These are phyloP conservation scores for Gobius niger DNA, from an alignment of 2,113 vertebrate species.

Conservation along the genomic window DNA sequence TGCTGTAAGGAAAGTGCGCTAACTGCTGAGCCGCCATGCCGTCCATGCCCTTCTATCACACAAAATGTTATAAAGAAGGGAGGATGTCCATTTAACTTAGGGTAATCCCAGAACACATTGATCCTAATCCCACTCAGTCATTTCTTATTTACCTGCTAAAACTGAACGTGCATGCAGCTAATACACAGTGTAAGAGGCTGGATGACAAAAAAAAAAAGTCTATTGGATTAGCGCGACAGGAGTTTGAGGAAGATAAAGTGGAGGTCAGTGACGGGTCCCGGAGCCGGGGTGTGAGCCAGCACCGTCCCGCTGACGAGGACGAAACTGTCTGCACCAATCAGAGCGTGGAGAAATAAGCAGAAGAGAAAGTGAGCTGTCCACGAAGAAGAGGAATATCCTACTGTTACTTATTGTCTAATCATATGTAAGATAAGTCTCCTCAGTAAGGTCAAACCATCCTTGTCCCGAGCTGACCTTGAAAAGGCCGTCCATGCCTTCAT, in stretches of 20 bases:
- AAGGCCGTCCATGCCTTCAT: too few relatives aligned
- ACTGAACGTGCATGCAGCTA: neutral
- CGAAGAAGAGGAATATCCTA: neutral
- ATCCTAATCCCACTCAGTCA: neutral
- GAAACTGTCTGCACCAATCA: slow-evolving; percentile 5
- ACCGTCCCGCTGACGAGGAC: neutral
- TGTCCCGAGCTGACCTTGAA: too few relatives aligned
- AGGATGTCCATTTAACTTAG: neutral
- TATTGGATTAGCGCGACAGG: slow-evolving; percentile 6
- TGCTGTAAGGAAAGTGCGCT: too few relatives aligned
- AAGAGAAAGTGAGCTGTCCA: neutral
- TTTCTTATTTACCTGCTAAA: neutral
- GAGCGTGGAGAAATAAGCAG: neutral
- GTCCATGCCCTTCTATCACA: neutral
- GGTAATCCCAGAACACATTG: neutral
- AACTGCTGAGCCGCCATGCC: neutral
- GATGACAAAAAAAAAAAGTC: neutral
- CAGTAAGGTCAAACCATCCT: too few relatives aligned
- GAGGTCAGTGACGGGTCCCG: slow-evolving; percentile 2
- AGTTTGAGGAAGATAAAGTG: slow-evolving; percentile 2
- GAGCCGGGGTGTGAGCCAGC: slow-evolving; percentile 1
- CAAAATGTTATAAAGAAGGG: neutral
- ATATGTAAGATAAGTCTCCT: too few relatives aligned
- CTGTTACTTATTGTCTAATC: too few relatives aligned
- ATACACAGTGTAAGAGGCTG: neutral